phyloP scores from a whole-genome alignment of 2,888 invertebrate genomes.

The Chorisops tibialis region DNA sequence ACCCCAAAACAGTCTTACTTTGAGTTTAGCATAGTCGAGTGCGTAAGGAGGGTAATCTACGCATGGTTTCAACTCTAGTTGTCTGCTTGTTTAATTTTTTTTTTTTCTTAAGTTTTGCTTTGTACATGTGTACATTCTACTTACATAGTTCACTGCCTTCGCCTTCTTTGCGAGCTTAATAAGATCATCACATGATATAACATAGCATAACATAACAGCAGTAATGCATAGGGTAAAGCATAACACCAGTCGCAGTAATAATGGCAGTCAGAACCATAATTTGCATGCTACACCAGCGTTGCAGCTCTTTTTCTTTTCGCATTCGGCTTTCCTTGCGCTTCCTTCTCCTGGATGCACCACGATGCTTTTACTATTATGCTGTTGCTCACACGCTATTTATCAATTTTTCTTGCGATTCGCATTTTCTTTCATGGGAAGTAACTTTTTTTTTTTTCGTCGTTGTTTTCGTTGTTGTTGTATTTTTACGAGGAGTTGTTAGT shows the following conservation, averaged over 20 bases:
- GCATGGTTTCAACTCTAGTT: constrained; percentile 3
- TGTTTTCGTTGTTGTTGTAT: no score
- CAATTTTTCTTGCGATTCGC: constrained; percentile 23
- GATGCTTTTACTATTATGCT: constrained; percentile 26
- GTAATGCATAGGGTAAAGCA: neutral
- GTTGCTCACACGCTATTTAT: constrained; percentile 26
- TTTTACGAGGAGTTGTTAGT: no score
- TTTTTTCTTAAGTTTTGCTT: constrained; percentile 14
- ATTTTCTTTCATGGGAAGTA: constrained; percentile 23
- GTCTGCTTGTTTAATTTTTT: constrained; percentile 16
- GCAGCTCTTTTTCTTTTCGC: constrained; percentile 3
- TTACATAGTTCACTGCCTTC: constrained; percentile 7
- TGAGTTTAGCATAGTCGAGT: constrained; percentile 7
- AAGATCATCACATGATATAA: constrained; percentile 7
- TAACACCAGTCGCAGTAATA: constrained; percentile 12
- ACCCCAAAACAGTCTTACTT: neutral
- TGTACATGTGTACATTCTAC: constrained; percentile 13
- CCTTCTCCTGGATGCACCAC: constrained; percentile 5
- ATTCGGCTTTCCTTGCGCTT: neutral
- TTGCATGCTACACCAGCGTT: constrained; percentile 15
- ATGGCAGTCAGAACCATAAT: constrained; percentile 12
- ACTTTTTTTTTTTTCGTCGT: constrained; percentile 5
- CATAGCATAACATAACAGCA: constrained; percentile 5
- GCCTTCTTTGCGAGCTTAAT: constrained; percentile 4
- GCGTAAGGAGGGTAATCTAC: constrained; percentile 23